These are phyloP conservation scores for Hyles vespertilio DNA, from an alignment of 1,140 invertebrate genomes.

Conservation along the genomic window DNA sequence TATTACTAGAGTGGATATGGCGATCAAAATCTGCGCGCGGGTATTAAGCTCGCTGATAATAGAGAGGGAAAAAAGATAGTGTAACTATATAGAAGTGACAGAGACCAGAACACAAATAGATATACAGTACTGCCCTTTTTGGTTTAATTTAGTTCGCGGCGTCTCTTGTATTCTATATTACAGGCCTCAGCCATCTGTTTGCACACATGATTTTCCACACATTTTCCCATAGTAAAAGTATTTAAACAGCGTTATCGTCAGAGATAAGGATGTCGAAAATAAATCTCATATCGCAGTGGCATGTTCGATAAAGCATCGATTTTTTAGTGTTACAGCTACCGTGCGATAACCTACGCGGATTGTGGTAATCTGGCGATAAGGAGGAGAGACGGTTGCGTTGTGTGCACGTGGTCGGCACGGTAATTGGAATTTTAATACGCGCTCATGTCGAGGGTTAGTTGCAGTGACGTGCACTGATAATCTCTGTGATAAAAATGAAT, in stretches of 20 bases:
- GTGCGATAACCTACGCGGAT: constrained; percentile 64
- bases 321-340: constrained; percentile 50
- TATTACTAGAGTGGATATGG: no score
- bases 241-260: constrained; percentile 43
- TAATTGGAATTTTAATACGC: constrained; percentile 49
- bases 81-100: no score
- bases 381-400: constrained; percentile 30
- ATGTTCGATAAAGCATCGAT: constrained; percentile 54
- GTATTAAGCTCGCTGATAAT: no score
- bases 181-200: constrained; percentile 25
- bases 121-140: no score
- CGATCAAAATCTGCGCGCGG: no score
- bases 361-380: constrained; percentile 61
- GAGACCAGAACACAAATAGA: no score
- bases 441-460: constrained; percentile 17
- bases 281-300: constrained; percentile 58
- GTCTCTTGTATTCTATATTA: no score
- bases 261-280: constrained; percentile 51
- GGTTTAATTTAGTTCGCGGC: no score
- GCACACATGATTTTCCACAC: constrained; percentile 33
- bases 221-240: constrained; percentile 33
- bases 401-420: constrained; percentile 48
- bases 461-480: no score
- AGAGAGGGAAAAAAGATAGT: no score
- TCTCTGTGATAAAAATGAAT: no score